phyloP scores from a whole-genome alignment of 2,797 vertebrate species.

The Sandelia bainsii region DNA sequence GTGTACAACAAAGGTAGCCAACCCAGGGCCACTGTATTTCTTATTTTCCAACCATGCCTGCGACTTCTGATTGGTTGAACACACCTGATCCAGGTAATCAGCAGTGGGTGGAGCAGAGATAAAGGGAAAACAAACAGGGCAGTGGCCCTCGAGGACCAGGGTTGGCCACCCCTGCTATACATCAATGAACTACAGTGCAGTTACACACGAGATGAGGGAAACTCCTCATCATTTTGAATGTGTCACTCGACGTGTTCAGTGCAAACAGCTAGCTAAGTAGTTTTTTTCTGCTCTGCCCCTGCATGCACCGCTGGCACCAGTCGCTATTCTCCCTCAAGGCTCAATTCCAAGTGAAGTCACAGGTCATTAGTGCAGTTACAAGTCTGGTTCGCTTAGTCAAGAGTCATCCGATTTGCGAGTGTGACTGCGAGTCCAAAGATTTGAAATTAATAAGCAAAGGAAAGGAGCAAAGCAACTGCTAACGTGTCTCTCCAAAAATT shows the following conservation, averaged over 20 bases:
- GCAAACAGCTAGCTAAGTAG: slow-evolving; percentile 2
- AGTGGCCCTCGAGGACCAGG: too few relatives aligned
- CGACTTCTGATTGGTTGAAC: too few relatives aligned
- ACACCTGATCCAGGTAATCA: too few relatives aligned
- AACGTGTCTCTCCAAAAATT: background rate
- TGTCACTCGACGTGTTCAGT: slow-evolving; percentile 8
- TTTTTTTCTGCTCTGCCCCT: slow-evolving; percentile 29
- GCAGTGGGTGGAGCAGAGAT: too few relatives aligned
- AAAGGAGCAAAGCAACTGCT: background rate
- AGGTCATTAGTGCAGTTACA: slow-evolving; percentile 13
- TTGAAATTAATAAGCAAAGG: slow-evolving; percentile 1
- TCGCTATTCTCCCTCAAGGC: background rate
- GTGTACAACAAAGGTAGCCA: too few relatives aligned
- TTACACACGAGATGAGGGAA: slow-evolving; percentile 28
- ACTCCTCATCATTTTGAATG: slow-evolving; percentile 10
- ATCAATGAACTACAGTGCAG: background rate
- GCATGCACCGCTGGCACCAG: slow-evolving; percentile 29
- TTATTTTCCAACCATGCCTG: too few relatives aligned
- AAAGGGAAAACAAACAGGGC: too few relatives aligned
- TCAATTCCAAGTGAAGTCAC: slow-evolving; percentile 18
- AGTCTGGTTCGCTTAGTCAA: slow-evolving; percentile 7
- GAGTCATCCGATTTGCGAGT: background rate
- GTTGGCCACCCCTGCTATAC: too few relatives aligned
- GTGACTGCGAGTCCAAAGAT: background rate
- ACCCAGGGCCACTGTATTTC: too few relatives aligned